phyloP scores from a whole-genome alignment of 2,797 vertebrate species.

The Decapterus maruadsi region DNA sequence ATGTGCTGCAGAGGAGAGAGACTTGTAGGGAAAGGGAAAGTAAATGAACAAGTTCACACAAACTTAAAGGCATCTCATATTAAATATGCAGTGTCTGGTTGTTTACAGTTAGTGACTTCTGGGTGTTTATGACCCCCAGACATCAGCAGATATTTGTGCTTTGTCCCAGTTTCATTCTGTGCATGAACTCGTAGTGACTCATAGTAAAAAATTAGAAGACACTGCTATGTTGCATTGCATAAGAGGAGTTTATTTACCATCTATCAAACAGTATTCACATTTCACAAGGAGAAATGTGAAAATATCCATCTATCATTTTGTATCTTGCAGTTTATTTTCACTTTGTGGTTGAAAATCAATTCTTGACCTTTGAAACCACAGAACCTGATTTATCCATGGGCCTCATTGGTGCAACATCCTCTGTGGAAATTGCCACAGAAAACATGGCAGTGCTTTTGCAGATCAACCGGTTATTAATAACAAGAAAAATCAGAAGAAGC shows the following conservation, averaged over 20 bases:
- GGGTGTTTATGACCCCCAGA: background rate
- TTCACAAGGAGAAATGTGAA: background rate
- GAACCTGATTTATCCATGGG: background rate
- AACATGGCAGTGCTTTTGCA: background rate
- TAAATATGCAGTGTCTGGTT: slow-evolving; percentile 5
- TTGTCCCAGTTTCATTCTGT: background rate
- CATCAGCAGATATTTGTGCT: background rate
- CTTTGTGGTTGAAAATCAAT: background rate
- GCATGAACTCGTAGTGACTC: background rate
- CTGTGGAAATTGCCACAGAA: background rate
- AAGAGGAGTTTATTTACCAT: background rate
- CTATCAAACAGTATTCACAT: background rate
- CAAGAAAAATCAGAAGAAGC: background rate
- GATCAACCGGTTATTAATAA: background rate
- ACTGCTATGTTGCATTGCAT: background rate
- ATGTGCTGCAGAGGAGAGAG: background rate
- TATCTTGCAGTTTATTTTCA: background rate
- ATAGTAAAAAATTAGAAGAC: background rate
- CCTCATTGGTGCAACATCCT: background rate
- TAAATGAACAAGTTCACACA: background rate
- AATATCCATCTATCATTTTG: background rate
- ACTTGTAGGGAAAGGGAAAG: background rate
- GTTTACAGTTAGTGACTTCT: slow-evolving; percentile 2
- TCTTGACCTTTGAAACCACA: slow-evolving; percentile 9
- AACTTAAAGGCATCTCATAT: slow-evolving; percentile 27